Percentiles rank a stretch among this genome's conserved stretches.
Conservation (phyloP, 2,113 vertebrate species). For the Rhinolophus sinicus region DNA sequence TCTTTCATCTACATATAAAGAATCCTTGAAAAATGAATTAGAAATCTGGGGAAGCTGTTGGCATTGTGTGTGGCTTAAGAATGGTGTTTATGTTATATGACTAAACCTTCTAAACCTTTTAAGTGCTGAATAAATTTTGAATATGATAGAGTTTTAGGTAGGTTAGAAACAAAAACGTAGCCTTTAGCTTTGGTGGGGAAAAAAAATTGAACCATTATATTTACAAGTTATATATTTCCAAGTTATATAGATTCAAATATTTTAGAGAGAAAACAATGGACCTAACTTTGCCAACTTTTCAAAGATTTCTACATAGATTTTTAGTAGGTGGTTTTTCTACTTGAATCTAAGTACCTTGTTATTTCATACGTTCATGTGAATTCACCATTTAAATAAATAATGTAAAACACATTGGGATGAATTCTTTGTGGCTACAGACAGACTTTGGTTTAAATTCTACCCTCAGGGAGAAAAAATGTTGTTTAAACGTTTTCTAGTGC, state of each 20-base stretch:
- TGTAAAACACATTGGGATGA: constrained; percentile 48
- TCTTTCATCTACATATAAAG: neutral
- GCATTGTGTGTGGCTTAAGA: neutral
- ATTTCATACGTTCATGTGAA: constrained; percentile 38
- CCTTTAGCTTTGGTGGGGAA: constrained; percentile 53
- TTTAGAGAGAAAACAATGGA: constrained; percentile 54
- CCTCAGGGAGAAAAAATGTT: neutral
- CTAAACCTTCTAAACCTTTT: neutral
- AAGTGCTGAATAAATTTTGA: neutral
- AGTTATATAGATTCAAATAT: constrained; percentile 25
- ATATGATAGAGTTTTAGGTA: neutral
- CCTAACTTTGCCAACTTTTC: constrained; percentile 59
- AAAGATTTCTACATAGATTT: constrained; percentile 16
- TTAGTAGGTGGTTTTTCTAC: constrained; percentile 15
- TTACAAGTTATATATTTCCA: neutral
- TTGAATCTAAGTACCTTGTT: constrained; percentile 55
- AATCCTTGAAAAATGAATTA: neutral
- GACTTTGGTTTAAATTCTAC: constrained; percentile 38
- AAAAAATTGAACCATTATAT: constrained; percentile 32
- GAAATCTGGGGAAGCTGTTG: constrained; percentile 6
- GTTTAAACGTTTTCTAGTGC: constrained; percentile 16
- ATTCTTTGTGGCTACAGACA: neutral
- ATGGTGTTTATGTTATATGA: neutral
- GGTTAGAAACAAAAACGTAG: neutral
- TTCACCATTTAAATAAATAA: constrained; percentile 40